phyloP scores from a whole-genome alignment of 92 coral and sea anemone species.

The Isaurus tuberculatus region DNA sequence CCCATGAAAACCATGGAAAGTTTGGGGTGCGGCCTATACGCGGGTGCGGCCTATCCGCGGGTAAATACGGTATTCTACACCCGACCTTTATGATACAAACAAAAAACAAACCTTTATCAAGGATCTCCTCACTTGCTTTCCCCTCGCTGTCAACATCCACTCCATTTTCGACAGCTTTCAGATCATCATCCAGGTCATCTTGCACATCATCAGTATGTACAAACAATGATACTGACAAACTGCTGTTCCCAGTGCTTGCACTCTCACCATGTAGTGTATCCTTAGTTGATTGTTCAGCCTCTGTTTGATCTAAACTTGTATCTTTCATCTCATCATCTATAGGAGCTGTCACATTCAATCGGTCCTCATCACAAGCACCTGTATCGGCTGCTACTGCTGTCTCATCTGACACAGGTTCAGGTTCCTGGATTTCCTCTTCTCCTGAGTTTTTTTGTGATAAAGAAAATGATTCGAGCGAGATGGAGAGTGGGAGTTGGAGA shows the following conservation, averaged over 20 bases:
- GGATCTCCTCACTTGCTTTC: constrained; percentile 55
- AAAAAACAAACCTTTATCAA: constrained; percentile 58
- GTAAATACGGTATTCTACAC: too few species aligned
- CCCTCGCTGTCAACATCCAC: constrained; percentile 60
- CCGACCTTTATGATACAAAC: not conserved
- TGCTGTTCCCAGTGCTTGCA: constrained; percentile 76
- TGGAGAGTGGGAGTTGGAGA: too few species aligned
- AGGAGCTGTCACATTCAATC: not conserved
- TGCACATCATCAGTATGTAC: constrained; percentile 97
- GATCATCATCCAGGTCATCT: constrained; percentile 96
- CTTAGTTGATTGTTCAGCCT: constrained; percentile 53
- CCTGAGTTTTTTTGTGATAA: not conserved
- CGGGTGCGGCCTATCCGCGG: too few species aligned
- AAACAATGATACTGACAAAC: constrained; percentile 90
- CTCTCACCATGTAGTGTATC: constrained; percentile 73
- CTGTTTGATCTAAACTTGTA: constrained; percentile 19
- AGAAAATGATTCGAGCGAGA: too few species aligned
- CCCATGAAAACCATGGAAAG: too few species aligned
- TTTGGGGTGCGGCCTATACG: too few species aligned
- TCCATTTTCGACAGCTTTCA: constrained; percentile 80
- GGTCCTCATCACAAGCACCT: constrained; percentile 17
- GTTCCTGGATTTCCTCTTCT: constrained; percentile 4
- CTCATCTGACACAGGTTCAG: not conserved
- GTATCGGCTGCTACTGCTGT: not conserved
- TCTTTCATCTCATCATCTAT: constrained; percentile 34